Evolutionary conservation across 2,888 invertebrate species (phyloP).

Genomic region (Cheilosia grossa): DNA sequence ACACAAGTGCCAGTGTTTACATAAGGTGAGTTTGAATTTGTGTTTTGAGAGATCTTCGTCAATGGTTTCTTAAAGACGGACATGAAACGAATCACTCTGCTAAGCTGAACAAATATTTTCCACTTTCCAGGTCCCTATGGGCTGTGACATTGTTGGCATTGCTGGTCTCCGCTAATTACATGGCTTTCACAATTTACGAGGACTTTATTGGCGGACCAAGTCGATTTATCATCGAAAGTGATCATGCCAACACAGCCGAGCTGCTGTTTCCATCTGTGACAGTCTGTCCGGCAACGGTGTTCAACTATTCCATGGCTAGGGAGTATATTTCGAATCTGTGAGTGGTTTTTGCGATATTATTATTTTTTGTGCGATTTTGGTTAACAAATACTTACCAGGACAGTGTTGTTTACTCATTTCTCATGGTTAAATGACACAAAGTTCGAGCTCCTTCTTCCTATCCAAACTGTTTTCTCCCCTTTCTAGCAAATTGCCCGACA

Average conservation of each 20-base stretch:
- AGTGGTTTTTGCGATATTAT: background rate
- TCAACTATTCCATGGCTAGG: slow-evolving; percentile 79
- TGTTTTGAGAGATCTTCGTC: too few species aligned
- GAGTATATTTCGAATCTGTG: slow-evolving; percentile 67
- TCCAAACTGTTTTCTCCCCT: background rate
- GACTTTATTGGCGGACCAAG: slow-evolving; percentile 85
- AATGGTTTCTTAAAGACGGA: background rate
- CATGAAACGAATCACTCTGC: background rate
- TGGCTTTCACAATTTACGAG: slow-evolving; percentile 83
- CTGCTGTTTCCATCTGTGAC: slow-evolving; percentile 85
- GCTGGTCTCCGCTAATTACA: slow-evolving; percentile 81
- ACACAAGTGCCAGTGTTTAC: slow-evolving; percentile 78
- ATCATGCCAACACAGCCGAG: slow-evolving; percentile 82
- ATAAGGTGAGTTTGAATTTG: slow-evolving; percentile 76
- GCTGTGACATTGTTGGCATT: slow-evolving; percentile 81
- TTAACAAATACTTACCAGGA: too few species aligned
- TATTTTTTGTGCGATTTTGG: too few species aligned
- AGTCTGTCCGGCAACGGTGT: slow-evolving; percentile 82
- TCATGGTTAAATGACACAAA: too few species aligned
- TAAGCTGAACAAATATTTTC: background rate
- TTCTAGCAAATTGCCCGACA: slow-evolving; percentile 17
- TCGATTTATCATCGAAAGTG: slow-evolving; percentile 85
- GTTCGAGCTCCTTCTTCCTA: too few species aligned
- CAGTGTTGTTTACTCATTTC: too few species aligned
- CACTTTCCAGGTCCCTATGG: slow-evolving; percentile 84